phyloP scores from a whole-genome alignment of 1,140 invertebrate genomes.

The Cyrtorhinus lividipennis region DNA sequence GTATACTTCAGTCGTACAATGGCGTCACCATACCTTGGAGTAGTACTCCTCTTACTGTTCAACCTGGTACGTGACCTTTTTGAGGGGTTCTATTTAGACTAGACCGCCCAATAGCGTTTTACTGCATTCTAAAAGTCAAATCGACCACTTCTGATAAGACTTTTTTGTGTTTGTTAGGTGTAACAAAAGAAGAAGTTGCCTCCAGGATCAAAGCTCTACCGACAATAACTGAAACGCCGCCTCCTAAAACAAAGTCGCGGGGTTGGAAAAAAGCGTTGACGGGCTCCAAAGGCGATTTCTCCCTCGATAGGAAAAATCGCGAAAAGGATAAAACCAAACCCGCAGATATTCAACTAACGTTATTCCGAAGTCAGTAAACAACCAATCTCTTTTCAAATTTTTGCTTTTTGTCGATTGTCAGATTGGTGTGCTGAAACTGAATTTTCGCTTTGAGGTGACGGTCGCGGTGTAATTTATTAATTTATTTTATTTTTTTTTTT shows the following conservation, averaged over 20 bases:
- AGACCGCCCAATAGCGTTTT: too few species aligned
- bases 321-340: neutral
- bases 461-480: too few species aligned
- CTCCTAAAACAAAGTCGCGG: neutral
- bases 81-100: too few species aligned
- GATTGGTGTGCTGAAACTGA: too few species aligned
- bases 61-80: conserved; percentile 17
- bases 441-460: too few species aligned
- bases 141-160: too few species aligned
- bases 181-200: conserved; percentile 11
- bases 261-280: conserved; percentile 16
- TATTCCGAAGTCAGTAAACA: neutral
- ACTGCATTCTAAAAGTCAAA: too few species aligned
- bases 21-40: neutral
- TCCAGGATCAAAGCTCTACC: conserved; percentile 14
- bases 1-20: conserved; percentile 13
- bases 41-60: conserved; percentile 12
- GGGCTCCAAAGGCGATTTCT: neutral
- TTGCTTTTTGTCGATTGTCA: too few species aligned
- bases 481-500: neutral
- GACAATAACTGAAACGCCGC: conserved; percentile 6
- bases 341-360: neutral
- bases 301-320: neutral
- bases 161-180: too few species aligned
- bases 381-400: too few species aligned